Percentiles rank a stretch among this genome's conserved stretches.
Conservation (phyloP, 2,113 vertebrate genomes). For the Geococcyx californianus region DNA sequence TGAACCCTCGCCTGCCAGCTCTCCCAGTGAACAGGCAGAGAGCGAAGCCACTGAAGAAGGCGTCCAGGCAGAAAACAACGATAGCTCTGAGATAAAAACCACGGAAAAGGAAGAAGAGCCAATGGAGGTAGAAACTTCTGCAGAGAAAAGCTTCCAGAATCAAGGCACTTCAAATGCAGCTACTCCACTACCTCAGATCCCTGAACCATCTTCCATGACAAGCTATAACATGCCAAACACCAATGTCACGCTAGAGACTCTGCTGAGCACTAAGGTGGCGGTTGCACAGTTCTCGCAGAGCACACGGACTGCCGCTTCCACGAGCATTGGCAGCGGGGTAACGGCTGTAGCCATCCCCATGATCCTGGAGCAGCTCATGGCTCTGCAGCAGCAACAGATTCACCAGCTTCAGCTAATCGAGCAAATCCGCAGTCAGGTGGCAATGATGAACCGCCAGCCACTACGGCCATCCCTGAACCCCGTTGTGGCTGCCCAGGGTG, state of each 20-base stretch:
- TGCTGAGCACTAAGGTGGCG: constrained; percentile 95
- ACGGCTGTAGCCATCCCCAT: constrained; percentile 91
- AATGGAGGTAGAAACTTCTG: constrained; percentile 90
- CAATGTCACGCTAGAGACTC: constrained; percentile 96
- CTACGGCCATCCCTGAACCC: constrained; percentile 81
- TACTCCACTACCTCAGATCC: constrained; percentile 84
- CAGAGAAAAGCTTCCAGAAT: constrained; percentile 81
- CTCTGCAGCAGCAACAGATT: constrained; percentile 96
- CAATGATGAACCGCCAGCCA: constrained; percentile 91
- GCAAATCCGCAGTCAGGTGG: constrained; percentile 97
- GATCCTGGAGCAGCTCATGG: constrained; percentile 97
- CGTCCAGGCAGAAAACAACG: constrained; percentile 77
- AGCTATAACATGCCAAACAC: constrained; percentile 93
- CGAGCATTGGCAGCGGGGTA: constrained; percentile 70
- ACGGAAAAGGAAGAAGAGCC: constrained; percentile 88
- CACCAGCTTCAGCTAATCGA: constrained; percentile 98
- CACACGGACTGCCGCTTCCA: constrained; percentile 71
- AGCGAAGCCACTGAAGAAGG: constrained; percentile 90
- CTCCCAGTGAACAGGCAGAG: constrained; percentile 86
- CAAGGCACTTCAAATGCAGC: constrained; percentile 79
- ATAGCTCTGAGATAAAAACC: constrained; percentile 78
- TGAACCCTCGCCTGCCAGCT: constrained; percentile 87
- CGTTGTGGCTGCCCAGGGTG: constrained; percentile 66
- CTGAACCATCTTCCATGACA: constrained; percentile 79
- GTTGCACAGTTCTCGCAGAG: constrained; percentile 97